Evolutionary conservation across 30 jellyfish, hydroid and myxozoan genomes (phyloP), one percentile per base, ranked within the genome.

Genomic region (Aurelia aurita): DNA sequence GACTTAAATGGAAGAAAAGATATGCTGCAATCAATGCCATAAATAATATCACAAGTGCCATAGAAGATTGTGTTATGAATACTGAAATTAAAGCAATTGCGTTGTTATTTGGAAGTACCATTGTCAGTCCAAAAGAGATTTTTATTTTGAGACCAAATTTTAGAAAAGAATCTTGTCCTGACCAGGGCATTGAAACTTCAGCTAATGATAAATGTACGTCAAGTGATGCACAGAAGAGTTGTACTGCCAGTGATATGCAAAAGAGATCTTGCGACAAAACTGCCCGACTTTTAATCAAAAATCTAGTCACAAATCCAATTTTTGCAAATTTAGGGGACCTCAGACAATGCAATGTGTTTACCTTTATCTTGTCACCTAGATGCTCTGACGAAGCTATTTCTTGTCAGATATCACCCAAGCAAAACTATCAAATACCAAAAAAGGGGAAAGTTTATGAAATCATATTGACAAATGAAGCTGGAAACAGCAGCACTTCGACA

Each of bases 91-190:
- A 22, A 27, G 74, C 74, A 28, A 13, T 66, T 3, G 90, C 82
- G n/a, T 11, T 80, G 20, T 35, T 80, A 16, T 58, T 80, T 51
- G 90, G 90, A 25, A 63, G 90, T 55, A 80, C 90, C 9, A 35
- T 80, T 10, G 80, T 80, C 28, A 80, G 90, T 34, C 90, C 90
- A 46, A 80, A 51, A 29, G 90, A 80, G 39, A 25, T 80, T 28
- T 80, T 80, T 49, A 12, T 64, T 3, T 21, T 80, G 22, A 61
- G 74, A 28, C 90, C 90, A 18, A 58, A 45, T 3, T 80, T 80
- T 54, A 14, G 14, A 27, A 5, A 10, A 3, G 25, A 4, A 31
- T 26, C 76, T 19, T 26, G 51, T 22, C 10, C 25, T 64, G 35
- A 27, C 22, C 11, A 64, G 15, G 25, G 45, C 51, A 64, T 22